A percentile compares a stretch with the other conserved stretches of the same genome.
phyloP scores from a whole-genome alignment of 2,888 invertebrate species.

The Platypus cylindrus region DNA sequence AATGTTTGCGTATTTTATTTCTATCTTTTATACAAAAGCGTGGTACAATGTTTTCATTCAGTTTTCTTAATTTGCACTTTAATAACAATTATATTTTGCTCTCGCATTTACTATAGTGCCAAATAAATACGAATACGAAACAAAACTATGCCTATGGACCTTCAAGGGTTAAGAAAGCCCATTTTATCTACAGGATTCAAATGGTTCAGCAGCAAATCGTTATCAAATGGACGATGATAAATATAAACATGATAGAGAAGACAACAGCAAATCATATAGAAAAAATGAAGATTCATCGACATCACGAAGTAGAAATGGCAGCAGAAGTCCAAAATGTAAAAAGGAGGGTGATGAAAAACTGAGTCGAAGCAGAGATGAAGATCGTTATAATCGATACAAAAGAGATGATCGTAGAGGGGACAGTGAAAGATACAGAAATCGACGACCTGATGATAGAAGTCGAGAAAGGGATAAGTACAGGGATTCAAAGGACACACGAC shows the following conservation, averaged over 20 bases:
- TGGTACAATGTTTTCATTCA: neutral
- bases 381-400: constrained; percentile 8
- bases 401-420: constrained; percentile 17
- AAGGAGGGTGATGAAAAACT: constrained; percentile 9
- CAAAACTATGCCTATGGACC: constrained; percentile 3
- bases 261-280: constrained; percentile 8
- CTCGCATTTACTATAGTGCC: constrained; percentile 8
- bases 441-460: constrained; percentile 22
- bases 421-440: constrained; percentile 14
- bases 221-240: neutral
- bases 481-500: constrained; percentile 18
- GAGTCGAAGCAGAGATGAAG: constrained; percentile 5
- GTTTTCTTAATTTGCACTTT: neutral
- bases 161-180: constrained; percentile 25
- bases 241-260: constrained; percentile 5
- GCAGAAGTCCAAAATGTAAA: constrained; percentile 11
- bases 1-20: neutral
- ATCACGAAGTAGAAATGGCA: constrained; percentile 12
- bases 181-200: constrained; percentile 32
- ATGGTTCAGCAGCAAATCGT: constrained; percentile 18
- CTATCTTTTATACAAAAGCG: neutral
- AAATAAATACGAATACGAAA: constrained; percentile 4
- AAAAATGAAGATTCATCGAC: constrained; percentile 14
- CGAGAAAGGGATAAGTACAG: constrained; percentile 25
- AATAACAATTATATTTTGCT: constrained; percentile 7